Conservation (phyloP, 1,140 invertebrate species). For the Diorhabda sublineata region DNA sequence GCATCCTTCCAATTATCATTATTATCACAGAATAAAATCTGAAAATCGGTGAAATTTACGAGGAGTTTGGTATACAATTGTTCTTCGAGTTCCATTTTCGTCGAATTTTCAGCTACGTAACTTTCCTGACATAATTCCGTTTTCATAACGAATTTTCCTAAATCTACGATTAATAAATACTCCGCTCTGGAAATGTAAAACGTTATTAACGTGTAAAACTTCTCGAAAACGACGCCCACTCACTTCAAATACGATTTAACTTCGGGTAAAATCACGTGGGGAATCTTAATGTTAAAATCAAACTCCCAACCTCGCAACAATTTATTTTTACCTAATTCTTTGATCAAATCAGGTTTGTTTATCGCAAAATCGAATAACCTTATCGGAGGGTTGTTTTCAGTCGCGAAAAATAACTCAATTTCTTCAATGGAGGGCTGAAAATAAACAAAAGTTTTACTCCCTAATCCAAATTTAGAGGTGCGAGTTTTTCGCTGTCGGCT, state of each 20-base stretch:
- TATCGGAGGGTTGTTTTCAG: constrained; percentile 13
- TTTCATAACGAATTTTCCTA: constrained; percentile 65
- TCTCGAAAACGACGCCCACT: constrained; percentile 33
- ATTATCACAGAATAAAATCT: constrained; percentile 59
- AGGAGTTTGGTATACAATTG: constrained; percentile 70
- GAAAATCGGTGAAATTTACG: constrained; percentile 60
- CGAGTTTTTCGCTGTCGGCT: no score
- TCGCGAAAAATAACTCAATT: constrained; percentile 64
- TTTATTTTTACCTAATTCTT: constrained; percentile 38
- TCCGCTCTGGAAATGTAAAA: constrained; percentile 50
- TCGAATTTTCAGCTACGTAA: constrained; percentile 67
- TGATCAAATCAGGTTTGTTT: constrained; percentile 39
- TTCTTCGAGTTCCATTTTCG: constrained; percentile 79
- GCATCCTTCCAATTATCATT: constrained; percentile 73
- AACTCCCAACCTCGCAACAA: constrained; percentile 60
- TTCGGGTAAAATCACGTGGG: constrained; percentile 75
- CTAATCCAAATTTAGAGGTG: no score
- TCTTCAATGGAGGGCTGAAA: constrained; percentile 70
- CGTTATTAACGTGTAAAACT: background rate
- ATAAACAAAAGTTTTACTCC: background rate
- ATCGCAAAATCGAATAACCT: constrained; percentile 48
- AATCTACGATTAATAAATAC: constrained; percentile 68
- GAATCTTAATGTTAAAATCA: constrained; percentile 72
- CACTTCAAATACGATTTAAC: constrained; percentile 72
- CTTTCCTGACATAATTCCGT: constrained; percentile 71